Evolutionary conservation across 2,113 vertebrate genomes (phyloP).

Genomic region (Tachycineta bicolor): DNA sequence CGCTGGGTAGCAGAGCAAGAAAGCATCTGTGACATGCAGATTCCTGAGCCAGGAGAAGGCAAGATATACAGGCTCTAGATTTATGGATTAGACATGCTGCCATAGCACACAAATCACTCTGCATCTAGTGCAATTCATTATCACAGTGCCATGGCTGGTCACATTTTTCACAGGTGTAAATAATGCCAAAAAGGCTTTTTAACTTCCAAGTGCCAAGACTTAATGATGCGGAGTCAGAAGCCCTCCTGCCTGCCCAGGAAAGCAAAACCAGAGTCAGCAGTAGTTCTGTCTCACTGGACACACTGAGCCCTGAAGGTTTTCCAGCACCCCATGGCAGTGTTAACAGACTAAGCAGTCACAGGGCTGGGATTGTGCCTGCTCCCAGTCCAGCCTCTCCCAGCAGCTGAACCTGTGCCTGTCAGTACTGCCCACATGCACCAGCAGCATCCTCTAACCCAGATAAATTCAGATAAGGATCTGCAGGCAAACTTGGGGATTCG

Average conservation of each 20-base stretch:
- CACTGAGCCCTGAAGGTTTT: not conserved
- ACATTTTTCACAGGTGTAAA: slow-evolving; percentile 10
- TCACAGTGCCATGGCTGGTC: not conserved
- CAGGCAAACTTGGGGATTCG: not conserved
- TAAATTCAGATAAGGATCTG: not conserved
- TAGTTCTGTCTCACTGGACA: not conserved
- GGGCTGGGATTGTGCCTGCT: not conserved
- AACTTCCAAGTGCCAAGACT: not conserved
- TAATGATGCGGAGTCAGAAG: not conserved
- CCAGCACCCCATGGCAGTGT: not conserved
- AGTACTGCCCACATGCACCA: not conserved
- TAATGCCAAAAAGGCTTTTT: slow-evolving; percentile 19
- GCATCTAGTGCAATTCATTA: not conserved
- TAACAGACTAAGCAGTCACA: not conserved
- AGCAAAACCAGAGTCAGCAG: not conserved
- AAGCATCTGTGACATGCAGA: slow-evolving; percentile 1
- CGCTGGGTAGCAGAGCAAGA: not conserved
- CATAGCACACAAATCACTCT: slow-evolving; percentile 28
- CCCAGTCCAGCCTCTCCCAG: not conserved
- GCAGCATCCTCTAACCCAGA: not conserved
- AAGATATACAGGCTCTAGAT: slow-evolving; percentile 30
- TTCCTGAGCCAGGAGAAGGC: slow-evolving; percentile 14
- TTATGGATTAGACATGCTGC: slow-evolving; percentile 37
- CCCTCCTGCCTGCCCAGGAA: not conserved
- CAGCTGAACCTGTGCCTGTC: not conserved